Base-by-base conservation (phyloP, 2,888 invertebrate species). In the Digitonthophagus gazella region DNA sequence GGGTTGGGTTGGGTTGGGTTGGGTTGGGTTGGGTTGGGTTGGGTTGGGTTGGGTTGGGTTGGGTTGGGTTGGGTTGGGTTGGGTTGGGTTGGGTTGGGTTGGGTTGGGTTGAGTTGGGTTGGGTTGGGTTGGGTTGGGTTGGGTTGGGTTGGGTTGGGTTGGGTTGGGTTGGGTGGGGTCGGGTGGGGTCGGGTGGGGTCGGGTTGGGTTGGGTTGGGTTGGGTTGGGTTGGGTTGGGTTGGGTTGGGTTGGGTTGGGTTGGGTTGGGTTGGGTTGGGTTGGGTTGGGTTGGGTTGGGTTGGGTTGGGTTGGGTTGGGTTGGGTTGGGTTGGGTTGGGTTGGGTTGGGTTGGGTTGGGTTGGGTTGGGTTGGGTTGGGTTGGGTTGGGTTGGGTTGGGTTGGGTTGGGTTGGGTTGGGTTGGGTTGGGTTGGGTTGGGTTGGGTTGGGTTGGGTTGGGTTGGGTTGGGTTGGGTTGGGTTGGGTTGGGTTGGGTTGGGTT, bases 371-470 rank as follows among this genome's bases (percentile, higher is more conserved):
- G 54, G 54, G 54, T 6, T 44, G 54, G 54, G 54, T 6, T 44
- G 54, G 54, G 54, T 44, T 6, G 54, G 54, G 54, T 44, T 6
- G 54, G 54, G 54, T 44, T 44, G 54, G 54, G 54, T 44, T 44
- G 54, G 54, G 54, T n/a, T 44, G 54, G 54, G 54, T 44, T 44
- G 54, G 54, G 54, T 44, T 44, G 54, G 54, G 54, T 44, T 44
- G 54, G 54, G 54, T 44, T 44, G 54, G 54, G 54, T 44, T 44
- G 54, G 54, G 54, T 44, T 44, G 54, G 54, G 54, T 44, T 44
- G 54, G 54, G 54, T 58, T 58, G 15, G 58, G 54, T 44, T 44
- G 54, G 54, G 54, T 44, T 44, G 54, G n/a, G 54, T 44, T 44
- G 54, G 54, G 54, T 44, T 44, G 54, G 54, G 54, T 44, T 44